Evolutionary conservation across 2,797 vertebrate species (phyloP).

Genomic region (Xiphophorus birchmanni): DNA sequence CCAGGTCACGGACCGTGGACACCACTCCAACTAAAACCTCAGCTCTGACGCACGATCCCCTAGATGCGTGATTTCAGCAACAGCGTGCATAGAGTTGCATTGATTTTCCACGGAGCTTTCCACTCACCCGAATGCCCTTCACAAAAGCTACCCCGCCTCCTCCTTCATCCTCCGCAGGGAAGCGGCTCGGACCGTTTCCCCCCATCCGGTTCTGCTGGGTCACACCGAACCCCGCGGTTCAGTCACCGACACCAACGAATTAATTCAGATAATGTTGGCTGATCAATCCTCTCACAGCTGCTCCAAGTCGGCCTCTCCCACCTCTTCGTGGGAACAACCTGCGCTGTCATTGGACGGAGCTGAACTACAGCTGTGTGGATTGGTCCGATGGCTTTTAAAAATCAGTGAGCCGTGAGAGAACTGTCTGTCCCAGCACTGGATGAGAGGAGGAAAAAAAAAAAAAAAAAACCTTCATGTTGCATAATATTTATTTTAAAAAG

Average conservation of each 20-base stretch:
- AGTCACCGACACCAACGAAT: neutral
- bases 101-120: neutral
- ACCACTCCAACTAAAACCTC: neutral
- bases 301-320: slow-evolving; percentile 36
- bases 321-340: slow-evolving; percentile 12
- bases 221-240: neutral
- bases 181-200: slow-evolving; percentile 72
- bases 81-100: neutral
- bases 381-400: slow-evolving; percentile 43
- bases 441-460: neutral
- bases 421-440: slow-evolving; percentile 56
- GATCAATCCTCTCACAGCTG: neutral
- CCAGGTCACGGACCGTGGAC: neutral
- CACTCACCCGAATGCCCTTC: slow-evolving; percentile 82
- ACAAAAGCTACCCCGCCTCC: slow-evolving; percentile 68
- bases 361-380: slow-evolving; percentile 54
- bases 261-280: neutral
- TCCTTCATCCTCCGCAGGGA: slow-evolving; percentile 54
- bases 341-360: slow-evolving; percentile 63
- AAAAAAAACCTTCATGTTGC: neutral
- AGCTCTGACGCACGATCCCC: neutral
- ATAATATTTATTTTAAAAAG: neutral
- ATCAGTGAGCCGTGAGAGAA: slow-evolving; percentile 40
- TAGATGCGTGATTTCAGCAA: neutral
- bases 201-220: slow-evolving; percentile 63